Percentiles rank a stretch among this genome's conserved stretches.
Evolutionary conservation across 2,888 invertebrate species (phyloP).

Genomic region (Pandemis corylana): DNA sequence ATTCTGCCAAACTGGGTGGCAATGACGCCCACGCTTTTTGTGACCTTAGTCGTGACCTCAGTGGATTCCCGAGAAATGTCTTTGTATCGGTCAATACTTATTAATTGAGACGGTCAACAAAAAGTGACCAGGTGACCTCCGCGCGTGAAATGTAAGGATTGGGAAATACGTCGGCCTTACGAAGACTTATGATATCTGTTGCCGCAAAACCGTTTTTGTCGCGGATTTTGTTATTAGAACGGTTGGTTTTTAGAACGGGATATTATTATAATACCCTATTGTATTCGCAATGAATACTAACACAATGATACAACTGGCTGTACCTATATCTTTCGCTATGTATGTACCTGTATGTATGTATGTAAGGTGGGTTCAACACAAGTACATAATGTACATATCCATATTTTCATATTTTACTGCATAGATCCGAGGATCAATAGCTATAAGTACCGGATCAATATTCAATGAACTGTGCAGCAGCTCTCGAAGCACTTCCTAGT

Average conservation of each 20-base stretch:
- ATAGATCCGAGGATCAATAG: too few relatives aligned
- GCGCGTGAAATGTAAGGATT: slow-evolving; percentile 38
- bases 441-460: too few relatives aligned
- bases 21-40: slow-evolving; percentile 34
- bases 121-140: slow-evolving; percentile 34
- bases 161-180: slow-evolving; percentile 49
- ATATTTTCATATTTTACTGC: too few relatives aligned
- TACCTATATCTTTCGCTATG: too few relatives aligned
- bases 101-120: slow-evolving; percentile 32
- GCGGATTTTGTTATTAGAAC: neutral
- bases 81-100: slow-evolving; percentile 19
- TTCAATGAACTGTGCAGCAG: too few relatives aligned
- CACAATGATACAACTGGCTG: too few relatives aligned
- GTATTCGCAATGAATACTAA: too few relatives aligned
- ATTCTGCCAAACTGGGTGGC: slow-evolving; percentile 24
- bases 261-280: too few relatives aligned
- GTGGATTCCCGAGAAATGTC: slow-evolving; percentile 32
- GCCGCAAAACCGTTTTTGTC: neutral
- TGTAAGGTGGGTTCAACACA: too few relatives aligned
- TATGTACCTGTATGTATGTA: too few relatives aligned
- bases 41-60: slow-evolving; percentile 29
- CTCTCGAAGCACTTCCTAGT: too few relatives aligned
- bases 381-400: too few relatives aligned
- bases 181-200: slow-evolving; percentile 3
- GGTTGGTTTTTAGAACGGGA: neutral